These are phyloP conservation scores for Atrina japonica DNA, from an alignment of 2,888 invertebrate species.

Conservation along the genomic window DNA sequence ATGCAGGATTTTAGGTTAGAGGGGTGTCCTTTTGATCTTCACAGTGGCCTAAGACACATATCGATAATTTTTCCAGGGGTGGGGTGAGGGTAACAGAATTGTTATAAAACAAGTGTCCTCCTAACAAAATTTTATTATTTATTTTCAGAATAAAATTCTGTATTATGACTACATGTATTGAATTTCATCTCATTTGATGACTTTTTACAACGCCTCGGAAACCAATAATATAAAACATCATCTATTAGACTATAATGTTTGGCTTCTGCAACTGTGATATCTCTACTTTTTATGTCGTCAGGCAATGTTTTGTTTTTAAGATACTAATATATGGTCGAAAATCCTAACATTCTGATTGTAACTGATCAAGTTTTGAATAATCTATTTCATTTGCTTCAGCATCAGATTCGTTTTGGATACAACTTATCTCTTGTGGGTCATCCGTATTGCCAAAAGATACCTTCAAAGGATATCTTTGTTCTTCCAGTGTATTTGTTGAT, in stretches of 20 bases:
- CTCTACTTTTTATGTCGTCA: conserved; percentile 27
- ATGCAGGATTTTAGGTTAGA: no score
- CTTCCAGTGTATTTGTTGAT: no score
- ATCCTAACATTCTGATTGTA: conserved; percentile 39
- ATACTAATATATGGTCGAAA: conserved; percentile 31
- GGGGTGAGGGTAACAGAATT: no score
- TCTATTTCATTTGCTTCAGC: background rate
- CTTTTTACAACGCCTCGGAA: background rate
- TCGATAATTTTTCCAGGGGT: no score
- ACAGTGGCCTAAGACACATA: no score
- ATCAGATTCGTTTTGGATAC: background rate
- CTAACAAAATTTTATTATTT: no score
- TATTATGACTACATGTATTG: no score
- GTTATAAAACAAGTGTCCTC: no score
- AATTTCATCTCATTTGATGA: background rate
- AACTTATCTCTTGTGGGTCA: background rate
- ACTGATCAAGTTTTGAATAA: background rate
- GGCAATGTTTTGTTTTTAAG: conserved; percentile 27
- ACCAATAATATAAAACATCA: conserved; percentile 33
- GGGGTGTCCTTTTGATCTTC: no score
- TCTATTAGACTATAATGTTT: conserved; percentile 39
- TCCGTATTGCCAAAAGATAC: no score
- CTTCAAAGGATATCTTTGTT: background rate
- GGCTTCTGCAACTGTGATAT: conserved; percentile 28
- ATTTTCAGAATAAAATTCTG: no score